Base-by-base conservation (phyloP, 2,797 vertebrate species). In the Sciurus carolinensis region DNA sequence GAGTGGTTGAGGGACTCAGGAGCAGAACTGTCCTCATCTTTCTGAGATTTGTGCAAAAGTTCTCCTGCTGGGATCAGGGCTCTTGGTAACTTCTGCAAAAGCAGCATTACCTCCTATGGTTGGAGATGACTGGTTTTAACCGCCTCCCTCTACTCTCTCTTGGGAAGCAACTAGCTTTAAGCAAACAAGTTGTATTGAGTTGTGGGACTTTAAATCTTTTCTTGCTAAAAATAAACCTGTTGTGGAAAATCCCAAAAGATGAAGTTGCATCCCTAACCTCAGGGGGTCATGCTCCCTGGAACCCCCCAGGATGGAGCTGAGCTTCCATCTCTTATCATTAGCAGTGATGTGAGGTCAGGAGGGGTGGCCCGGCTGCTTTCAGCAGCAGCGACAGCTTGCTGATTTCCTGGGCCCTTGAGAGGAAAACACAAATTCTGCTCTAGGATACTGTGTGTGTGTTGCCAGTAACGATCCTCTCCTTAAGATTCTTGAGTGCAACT, bases 331-430 rank as follows among this genome's bases (percentile, higher is more conserved):
- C 91, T 87, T 90, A 72, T 87, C 97, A 97, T 97, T 96, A 97
- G 87, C 96, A 69, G 96, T 69, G 97, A 97, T 95, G 96, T 92
- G 42, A 96, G 97, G 98, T 97, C 95, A 97, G 95, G 90, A 95
- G 69, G 90, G 98, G 95, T 94, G 91, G 82, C 90, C 15, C 71
- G 91, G 62, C 96, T 96, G 66, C 67, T 64, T 88, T 80, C 83
- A 91, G 52, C 93, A 76, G 76, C 1, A 0, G 44, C 90, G 86
- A 80, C 86, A 62, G n/a, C n/a, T 82, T 91, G 90, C 89, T 97
- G 96, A 18, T 96, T 97, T 96, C 14, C n/a, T 3, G 22, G 82
- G 76, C 91, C 54, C 4, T 69, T 0, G 95, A 94, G 96, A 91
- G 71, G 33, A 54, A 97, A 72, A 87, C 3, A 72, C 87, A 82